Percentiles rank a stretch among this genome's conserved stretches.
Conservation (phyloP, 2,797 vertebrate genomes). For the Philypnodon macrostomus region DNA sequence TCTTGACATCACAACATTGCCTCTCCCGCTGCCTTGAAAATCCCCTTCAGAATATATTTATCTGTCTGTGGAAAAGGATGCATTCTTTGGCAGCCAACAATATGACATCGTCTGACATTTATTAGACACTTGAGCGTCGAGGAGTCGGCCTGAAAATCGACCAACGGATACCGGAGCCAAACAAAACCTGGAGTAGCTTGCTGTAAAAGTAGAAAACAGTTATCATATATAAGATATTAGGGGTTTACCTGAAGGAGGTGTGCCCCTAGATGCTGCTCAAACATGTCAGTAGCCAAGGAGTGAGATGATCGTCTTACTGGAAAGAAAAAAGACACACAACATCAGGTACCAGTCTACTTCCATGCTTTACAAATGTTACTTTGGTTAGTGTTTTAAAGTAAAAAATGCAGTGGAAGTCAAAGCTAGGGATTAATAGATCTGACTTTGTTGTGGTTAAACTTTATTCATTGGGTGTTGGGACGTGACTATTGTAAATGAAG, state of each 20-base stretch:
- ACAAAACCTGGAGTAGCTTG: constrained; percentile 12
- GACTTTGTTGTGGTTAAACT: no score
- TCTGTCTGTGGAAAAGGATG: constrained; percentile 49
- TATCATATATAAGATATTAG: not conserved
- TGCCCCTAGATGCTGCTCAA: constrained; percentile 87
- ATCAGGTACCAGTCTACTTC: not conserved
- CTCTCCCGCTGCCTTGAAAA: constrained; percentile 45
- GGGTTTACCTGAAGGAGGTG: constrained; percentile 87
- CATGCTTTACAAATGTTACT: not conserved
- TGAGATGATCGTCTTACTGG: constrained; percentile 71
- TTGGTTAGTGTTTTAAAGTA: no score
- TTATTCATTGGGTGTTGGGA: no score
- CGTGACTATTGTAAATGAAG: no score
- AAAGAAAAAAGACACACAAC: constrained; percentile 27
- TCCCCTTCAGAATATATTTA: constrained; percentile 60
- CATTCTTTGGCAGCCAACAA: constrained; percentile 50
- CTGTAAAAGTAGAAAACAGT: not conserved
- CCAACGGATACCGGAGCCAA: constrained; percentile 11
- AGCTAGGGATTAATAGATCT: no score
- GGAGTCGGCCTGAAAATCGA: constrained; percentile 36
- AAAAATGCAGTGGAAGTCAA: no score
- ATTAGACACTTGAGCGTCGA: constrained; percentile 22
- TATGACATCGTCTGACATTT: constrained; percentile 38
- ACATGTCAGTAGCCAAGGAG: constrained; percentile 82
- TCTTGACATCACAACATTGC: constrained; percentile 49